A percentile compares a stretch with the other conserved stretches of the same genome.
phyloP scores from a whole-genome alignment of 1,140 invertebrate genomes.

The Oryctes rhinoceros region DNA sequence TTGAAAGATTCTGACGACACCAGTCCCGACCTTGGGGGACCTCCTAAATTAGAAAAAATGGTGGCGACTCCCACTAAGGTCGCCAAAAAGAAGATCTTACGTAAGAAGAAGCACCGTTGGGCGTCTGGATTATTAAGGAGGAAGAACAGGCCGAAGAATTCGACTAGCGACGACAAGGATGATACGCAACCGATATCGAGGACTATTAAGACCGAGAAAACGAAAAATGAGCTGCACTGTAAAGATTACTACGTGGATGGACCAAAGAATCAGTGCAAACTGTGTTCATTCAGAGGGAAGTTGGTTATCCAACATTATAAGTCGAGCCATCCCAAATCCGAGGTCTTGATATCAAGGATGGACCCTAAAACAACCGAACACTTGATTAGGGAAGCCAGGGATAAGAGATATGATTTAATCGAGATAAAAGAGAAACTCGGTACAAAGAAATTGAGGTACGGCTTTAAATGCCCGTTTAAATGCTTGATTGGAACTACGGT shows the following conservation, averaged over 20 bases:
- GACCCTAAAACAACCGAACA: constrained; percentile 62
- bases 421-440: not conserved
- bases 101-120: constrained; percentile 47
- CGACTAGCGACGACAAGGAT: not conserved
- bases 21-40: too few species aligned
- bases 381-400: constrained; percentile 60
- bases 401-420: constrained; percentile 43
- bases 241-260: constrained; percentile 52
- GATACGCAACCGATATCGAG: not conserved
- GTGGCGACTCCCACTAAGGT: not conserved
- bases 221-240: constrained; percentile 36
- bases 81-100: constrained; percentile 7
- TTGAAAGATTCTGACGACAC: not conserved
- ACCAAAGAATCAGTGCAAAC: constrained; percentile 64
- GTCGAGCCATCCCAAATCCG: constrained; percentile 67
- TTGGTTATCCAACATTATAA: constrained; percentile 74
- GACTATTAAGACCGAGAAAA: not conserved
- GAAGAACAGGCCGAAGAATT: constrained; percentile 44
- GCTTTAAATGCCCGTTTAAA: not conserved
- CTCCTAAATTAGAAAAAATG: not conserved
- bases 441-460: not conserved
- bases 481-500: constrained; percentile 31
- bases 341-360: constrained; percentile 72
- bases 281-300: constrained; percentile 68
- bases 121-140: constrained; percentile 48